Conservation (phyloP, 1,140 invertebrate species). For the Subanguina moxae region DNA sequence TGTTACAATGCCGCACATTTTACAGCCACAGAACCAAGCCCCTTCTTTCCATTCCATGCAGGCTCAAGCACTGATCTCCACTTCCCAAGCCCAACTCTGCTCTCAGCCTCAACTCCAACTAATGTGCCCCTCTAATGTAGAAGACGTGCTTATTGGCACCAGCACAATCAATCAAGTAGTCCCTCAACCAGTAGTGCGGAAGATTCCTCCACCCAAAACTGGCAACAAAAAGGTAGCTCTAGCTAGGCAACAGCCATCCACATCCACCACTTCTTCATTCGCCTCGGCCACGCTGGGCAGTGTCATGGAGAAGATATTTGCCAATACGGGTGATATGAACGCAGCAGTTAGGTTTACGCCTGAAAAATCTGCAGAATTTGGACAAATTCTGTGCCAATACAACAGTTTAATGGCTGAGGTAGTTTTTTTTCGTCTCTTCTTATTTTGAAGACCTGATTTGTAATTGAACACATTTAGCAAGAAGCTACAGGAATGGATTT, state of each 20-base stretch:
- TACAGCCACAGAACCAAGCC: too few relatives aligned
- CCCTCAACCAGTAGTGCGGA: neutral
- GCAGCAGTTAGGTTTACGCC: slow-evolving; percentile 1
- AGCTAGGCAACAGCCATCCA: neutral
- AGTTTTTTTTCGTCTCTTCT: neutral
- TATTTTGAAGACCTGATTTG: neutral
- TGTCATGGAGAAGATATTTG: slow-evolving; percentile 3
- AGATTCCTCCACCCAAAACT: too few relatives aligned
- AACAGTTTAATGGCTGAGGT: neutral
- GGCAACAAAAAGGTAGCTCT: neutral
- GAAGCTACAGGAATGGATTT: neutral
- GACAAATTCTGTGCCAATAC: neutral
- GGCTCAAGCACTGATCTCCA: neutral
- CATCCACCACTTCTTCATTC: neutral
- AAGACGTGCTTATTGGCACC: too few relatives aligned
- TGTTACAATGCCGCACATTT: too few relatives aligned
- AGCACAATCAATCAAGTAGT: neutral
- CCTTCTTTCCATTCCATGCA: too few relatives aligned
- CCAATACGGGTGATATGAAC: neutral
- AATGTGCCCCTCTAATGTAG: neutral
- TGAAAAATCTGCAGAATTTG: neutral
- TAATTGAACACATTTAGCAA: neutral
- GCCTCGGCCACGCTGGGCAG: neutral
- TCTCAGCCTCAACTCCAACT: neutral
- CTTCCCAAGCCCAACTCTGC: neutral